phyloP scores from a whole-genome alignment of 1,140 invertebrate genomes.

The Eulimnadia texana region DNA sequence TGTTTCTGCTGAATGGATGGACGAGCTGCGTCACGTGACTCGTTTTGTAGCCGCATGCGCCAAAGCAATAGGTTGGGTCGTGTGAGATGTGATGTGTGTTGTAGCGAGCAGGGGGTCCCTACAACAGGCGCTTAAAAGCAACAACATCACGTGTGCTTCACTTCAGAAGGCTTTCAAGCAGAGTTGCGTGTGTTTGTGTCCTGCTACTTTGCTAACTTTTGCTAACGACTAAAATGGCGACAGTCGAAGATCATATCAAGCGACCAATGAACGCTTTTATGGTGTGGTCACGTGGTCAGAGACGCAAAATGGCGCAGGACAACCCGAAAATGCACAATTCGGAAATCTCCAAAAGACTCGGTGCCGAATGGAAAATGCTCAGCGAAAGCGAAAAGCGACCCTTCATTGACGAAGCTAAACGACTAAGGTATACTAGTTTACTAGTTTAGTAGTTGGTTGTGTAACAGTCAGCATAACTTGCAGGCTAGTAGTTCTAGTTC shows the following conservation, averaged over 20 bases:
- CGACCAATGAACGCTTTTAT: conserved; percentile 87
- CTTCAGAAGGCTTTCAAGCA: not conserved
- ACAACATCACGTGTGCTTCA: not conserved
- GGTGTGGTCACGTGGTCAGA: conserved; percentile 79
- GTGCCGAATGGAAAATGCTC: conserved; percentile 70
- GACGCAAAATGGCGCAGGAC: conserved; percentile 91
- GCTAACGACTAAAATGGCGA: not conserved
- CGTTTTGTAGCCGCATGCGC: not conserved
- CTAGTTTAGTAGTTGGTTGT: not conserved
- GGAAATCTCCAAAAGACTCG: conserved; percentile 92
- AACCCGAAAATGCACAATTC: conserved; percentile 99
- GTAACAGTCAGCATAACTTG: not conserved
- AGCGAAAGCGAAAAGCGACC: conserved; percentile 65
- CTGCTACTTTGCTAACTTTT: not conserved
- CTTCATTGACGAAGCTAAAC: conserved; percentile 25
- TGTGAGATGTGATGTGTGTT: not conserved
- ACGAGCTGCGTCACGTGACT: too few species aligned
- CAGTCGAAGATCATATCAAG: conserved; percentile 59
- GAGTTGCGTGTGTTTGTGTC: not conserved
- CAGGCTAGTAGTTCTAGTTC: too few species aligned
- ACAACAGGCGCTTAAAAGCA: not conserved
- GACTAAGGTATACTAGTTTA: conserved; percentile 21
- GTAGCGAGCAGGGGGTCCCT: not conserved
- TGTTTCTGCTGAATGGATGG: too few species aligned
- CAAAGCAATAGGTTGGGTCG: not conserved